Evolutionary conservation across 1,140 invertebrate species (phyloP).

Genomic region (Drosophila pseudoobscura): DNA sequence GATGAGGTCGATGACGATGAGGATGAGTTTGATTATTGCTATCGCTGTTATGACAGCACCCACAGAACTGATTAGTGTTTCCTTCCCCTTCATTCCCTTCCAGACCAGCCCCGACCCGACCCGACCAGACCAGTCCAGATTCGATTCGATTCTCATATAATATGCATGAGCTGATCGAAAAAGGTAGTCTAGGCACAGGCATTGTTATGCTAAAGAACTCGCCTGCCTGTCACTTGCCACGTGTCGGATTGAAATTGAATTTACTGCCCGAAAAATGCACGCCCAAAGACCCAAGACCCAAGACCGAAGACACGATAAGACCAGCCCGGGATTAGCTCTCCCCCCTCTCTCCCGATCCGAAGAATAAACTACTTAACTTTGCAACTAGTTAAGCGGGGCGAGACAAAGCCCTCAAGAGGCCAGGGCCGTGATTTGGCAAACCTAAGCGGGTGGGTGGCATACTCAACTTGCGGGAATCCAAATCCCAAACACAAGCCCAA

Average conservation of each 20-base stretch:
- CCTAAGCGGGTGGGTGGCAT: conserved; percentile 45
- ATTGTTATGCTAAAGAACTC: conserved; percentile 76
- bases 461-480: conserved; percentile 3
- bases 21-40: conserved; percentile 44
- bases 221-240: conserved; percentile 72
- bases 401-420: conserved; percentile 53
- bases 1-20: conserved; percentile 34
- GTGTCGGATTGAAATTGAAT: conserved; percentile 79
- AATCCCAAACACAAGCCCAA: conserved; percentile 18
- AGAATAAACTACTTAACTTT: conserved; percentile 79
- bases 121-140: too few relatives aligned
- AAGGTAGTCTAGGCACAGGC: conserved; percentile 53
- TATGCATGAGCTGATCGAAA: conserved; percentile 70
- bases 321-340: conserved; percentile 60
- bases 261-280: conserved; percentile 27
- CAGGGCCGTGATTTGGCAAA: conserved; percentile 54
- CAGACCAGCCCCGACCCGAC: neutral
- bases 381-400: conserved; percentile 74
- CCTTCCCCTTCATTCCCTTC: neutral
- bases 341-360: conserved; percentile 22
- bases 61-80: conserved; percentile 55
- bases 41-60: conserved; percentile 73
- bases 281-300: conserved; percentile 15
- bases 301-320: conserved; percentile 40
- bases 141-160: conserved; percentile 54